Base-by-base conservation (phyloP, 2,888 invertebrate genomes). In the Phytoseiulus persimilis region DNA sequence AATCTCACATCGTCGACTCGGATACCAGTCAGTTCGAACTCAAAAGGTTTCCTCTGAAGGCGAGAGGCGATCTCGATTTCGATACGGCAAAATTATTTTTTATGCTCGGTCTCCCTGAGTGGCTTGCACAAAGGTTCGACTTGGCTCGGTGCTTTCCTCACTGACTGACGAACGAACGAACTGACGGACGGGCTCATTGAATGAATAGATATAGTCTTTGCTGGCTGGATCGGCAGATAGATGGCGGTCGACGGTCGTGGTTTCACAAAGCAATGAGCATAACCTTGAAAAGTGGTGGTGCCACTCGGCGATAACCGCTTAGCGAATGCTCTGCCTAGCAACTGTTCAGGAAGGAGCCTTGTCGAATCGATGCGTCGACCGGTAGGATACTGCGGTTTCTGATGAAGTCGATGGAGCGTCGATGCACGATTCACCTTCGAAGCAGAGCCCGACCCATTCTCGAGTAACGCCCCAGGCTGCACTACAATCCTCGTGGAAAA, bases 1-100 rank as follows among this genome's bases (percentile, higher is more conserved):
- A 65, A 65, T 65, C 65, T 28, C 28, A 65, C 65, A 65, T 65
- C 65, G 65, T 65, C 65, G 65, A 65, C 65, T 65, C 18, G 23
- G 65, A 65, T 14, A 65, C 65, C 65, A 65, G 65, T 65, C 18
- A 65, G 65, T 65, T 65, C 65, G 28, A 65, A 65, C 65, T 65
- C 18, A 28, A 65, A 65, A 65, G 65, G 65, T 65, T 65, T 65
- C 65, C 65, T 65, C 65, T 65, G 65, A 65, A 65, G 65, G 65
- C 65, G 65, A 65, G 65, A 65, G 65, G 65, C 65, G 65, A 65
- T 65, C 65, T 65, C 65, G 65, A 65, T 65, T 65, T 65, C 65
- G 65, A 65, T 65, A 65, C 65, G 65, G 65, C 65, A 65, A 65
- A 65, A 65, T 65, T 65, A 65, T 65, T 65, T 65, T 65, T 65